These are phyloP conservation scores for Stylophora pistillata DNA, from an alignment of 64 coral and sea anemone genomes.

Conservation along the genomic window DNA sequence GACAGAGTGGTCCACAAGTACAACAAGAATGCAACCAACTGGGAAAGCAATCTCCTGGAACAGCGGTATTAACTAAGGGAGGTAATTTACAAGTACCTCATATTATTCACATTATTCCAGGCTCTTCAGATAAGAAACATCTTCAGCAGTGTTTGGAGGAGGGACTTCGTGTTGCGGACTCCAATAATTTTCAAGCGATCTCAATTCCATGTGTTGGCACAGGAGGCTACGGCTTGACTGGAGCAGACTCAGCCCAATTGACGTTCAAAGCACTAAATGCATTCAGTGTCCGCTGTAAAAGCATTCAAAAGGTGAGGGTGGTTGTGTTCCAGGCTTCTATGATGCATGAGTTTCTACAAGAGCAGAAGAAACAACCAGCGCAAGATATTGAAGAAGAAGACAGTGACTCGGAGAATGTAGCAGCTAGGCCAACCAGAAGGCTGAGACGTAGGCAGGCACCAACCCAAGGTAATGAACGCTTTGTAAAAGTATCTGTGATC, in stretches of 20 bases:
- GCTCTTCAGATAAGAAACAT: neutral
- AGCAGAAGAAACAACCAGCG: neutral
- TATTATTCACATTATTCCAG: constrained; percentile 35
- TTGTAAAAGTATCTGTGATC: neutral
- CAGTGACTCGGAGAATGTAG: neutral
- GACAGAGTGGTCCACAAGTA: constrained; percentile 15
- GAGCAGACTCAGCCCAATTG: constrained; percentile 7
- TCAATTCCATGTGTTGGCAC: constrained; percentile 50
- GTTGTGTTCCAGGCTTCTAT: constrained; percentile 11
- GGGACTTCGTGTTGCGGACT: constrained; percentile 15
- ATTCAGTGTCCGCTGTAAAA: neutral
- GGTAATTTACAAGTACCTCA: constrained; percentile 29
- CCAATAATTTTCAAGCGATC: neutral
- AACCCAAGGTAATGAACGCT: neutral
- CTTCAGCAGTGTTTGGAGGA: constrained; percentile 19
- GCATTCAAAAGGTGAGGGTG: constrained; percentile 23
- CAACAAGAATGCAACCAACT: constrained; percentile 46
- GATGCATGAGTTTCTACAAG: neutral
- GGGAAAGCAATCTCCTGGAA: constrained; percentile 51
- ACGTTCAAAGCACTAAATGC: constrained; percentile 36
- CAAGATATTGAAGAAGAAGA: neutral
- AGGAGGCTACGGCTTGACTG: neutral
- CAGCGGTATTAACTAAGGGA: constrained; percentile 54
- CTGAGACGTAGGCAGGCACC: neutral
- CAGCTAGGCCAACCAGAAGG: neutral